Evolutionary conservation across 1,140 invertebrate species (phyloP).

Genomic region (Choristoneura fumiferana): DNA sequence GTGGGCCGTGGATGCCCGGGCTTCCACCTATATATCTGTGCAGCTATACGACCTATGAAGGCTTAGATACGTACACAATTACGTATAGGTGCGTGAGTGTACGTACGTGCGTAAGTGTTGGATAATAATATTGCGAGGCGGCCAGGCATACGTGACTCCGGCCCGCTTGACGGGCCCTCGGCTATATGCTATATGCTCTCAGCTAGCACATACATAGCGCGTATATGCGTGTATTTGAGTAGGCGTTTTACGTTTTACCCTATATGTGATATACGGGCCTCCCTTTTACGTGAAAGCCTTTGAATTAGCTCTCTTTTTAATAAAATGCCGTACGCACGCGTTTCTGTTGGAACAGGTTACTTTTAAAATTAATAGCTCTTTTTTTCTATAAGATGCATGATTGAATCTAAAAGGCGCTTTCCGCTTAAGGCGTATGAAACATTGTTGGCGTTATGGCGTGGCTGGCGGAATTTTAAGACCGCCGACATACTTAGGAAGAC

Average conservation of each 20-base stretch:
- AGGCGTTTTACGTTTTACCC: slow-evolving; percentile 45
- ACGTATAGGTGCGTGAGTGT: slow-evolving; percentile 44
- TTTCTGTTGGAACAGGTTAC: slow-evolving; percentile 14
- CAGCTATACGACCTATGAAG: slow-evolving; percentile 37
- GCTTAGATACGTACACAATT: slow-evolving; percentile 19
- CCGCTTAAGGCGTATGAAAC: slow-evolving; percentile 7
- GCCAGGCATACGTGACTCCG: slow-evolving; percentile 69
- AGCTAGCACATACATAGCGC: slow-evolving; percentile 34
- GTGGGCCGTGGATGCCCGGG: slow-evolving; percentile 70
- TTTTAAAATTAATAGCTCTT: slow-evolving; percentile 17
- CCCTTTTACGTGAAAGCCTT: slow-evolving; percentile 55
- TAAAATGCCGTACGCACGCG: slow-evolving; percentile 36
- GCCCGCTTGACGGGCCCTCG: slow-evolving; percentile 61
- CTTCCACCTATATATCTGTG: slow-evolving; percentile 41
- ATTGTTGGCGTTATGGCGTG: background rate
- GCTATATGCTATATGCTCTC: slow-evolving; percentile 48
- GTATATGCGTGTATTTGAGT: slow-evolving; percentile 43
- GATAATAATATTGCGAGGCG: slow-evolving; percentile 71
- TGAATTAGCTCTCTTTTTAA: slow-evolving; percentile 70
- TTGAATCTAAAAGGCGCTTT: slow-evolving; percentile 19
- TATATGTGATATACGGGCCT: slow-evolving; percentile 52
- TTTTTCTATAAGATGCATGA: slow-evolving; percentile 14
- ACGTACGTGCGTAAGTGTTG: slow-evolving; percentile 65
- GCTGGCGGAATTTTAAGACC: too few species aligned
- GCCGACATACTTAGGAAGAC: too few species aligned